Conservation (phyloP, 2,797 vertebrate genomes). For the Anguilla megastoma region DNA sequence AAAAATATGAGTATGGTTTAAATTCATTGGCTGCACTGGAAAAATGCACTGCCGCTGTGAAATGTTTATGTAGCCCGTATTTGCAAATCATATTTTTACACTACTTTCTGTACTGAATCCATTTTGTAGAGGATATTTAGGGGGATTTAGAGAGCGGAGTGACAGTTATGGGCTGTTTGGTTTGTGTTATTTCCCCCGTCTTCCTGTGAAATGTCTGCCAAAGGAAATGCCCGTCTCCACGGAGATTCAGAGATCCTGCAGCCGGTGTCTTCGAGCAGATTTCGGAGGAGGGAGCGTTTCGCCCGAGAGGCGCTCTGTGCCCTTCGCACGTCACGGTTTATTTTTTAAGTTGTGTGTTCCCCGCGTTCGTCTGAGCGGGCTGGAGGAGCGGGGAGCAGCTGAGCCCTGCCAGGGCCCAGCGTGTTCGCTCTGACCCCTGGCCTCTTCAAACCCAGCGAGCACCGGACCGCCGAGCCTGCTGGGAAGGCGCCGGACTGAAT, state of each 20-base stretch:
- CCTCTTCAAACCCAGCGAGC: background rate
- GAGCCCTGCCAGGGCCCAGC: background rate
- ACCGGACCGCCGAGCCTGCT: background rate
- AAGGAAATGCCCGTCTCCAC: background rate
- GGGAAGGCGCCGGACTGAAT: background rate
- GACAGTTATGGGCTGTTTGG: background rate
- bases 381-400: background rate
- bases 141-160: background rate
- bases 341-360: background rate
- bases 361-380: background rate
- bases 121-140: background rate
- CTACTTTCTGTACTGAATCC: background rate
- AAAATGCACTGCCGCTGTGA: background rate
- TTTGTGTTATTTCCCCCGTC: background rate
- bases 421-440: background rate
- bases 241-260: background rate
- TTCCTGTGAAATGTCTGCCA: background rate
- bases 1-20: background rate
- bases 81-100: background rate
- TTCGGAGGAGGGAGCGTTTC: background rate
- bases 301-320: background rate
- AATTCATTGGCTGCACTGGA: background rate
- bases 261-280: background rate
- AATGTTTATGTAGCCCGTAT: background rate
- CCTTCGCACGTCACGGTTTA: background rate